Base-by-base conservation (phyloP, 2,888 invertebrate genomes). In the Eurytoma californica region DNA sequence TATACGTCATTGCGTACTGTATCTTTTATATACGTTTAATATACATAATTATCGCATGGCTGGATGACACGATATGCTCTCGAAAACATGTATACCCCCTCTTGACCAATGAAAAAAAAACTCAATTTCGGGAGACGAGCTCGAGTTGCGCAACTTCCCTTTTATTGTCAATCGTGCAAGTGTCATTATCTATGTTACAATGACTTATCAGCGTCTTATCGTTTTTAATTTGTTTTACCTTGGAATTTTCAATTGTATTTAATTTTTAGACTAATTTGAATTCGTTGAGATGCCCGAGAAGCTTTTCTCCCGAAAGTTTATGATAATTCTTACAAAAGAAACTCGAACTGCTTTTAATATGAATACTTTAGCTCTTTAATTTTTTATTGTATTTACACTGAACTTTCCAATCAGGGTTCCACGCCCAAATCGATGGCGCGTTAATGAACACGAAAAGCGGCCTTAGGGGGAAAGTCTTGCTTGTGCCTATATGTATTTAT, bases 41-140 rank as follows among this genome's bases (percentile, higher is more conserved):
- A 20, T 55, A 18, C 18, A 57, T 60, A 55, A 55, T 49, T 80
- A 72, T 72, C 57, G 81, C 81, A 81, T 81, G 81, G 66, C 79
- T 77, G 55, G 39, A 68, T 72, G 72, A 78, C 58, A 78, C 67
- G 47, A 78, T 77, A 66, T 74, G 66, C 74, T 78, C 57, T 72
- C 39, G 28, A 66, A 74, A 69, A 77, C 20, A 73, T 57, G 66
- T 18, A 12, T 24, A 66, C 47, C 18, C 18, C 47, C 16, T 51
- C 39, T 28, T 68, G n/a, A 13, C 39, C 39, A 39, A 39, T 39
- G 24, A 39, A 39, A 39, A 4, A 57, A 9, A 18, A 51, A 73
- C 55, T 24, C 14, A 12, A 28, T 14, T 39, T 65, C n/a, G 24
- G 53, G 18, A 75, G 14, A 39, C 9, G 49, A 75, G 60, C 60